Percentiles rank a stretch among this genome's conserved stretches.
phyloP scores from a whole-genome alignment of 2,797 vertebrate genomes.

The Ciconia nigra region DNA sequence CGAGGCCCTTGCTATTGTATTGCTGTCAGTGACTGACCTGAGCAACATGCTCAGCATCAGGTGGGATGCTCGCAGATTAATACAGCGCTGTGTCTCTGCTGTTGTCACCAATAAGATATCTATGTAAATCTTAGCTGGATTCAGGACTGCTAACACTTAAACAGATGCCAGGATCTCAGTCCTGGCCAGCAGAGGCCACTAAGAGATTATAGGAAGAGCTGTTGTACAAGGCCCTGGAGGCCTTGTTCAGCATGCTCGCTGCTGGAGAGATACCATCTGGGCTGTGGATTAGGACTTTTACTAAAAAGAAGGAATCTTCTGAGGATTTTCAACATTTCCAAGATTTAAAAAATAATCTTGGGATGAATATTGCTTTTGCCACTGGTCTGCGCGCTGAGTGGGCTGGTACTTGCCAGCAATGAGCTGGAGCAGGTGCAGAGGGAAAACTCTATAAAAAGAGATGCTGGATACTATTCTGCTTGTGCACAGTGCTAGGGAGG shows the following conservation, averaged over 20 bases:
- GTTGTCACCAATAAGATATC: neutral
- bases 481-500: neutral
- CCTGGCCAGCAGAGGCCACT: conserved; percentile 41
- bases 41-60: neutral
- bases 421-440: neutral
- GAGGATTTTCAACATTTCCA: neutral
- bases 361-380: neutral
- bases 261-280: neutral
- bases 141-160: neutral
- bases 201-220: neutral
- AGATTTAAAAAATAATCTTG: neutral
- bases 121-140: neutral
- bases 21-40: neutral
- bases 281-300: neutral
- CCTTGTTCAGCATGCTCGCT: neutral
- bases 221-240: neutral
- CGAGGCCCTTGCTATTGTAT: neutral
- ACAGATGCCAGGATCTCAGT: neutral
- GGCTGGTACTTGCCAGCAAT: neutral
- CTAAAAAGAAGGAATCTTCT: neutral
- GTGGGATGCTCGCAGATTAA: neutral
- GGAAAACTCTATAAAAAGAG: neutral
- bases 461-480: neutral
- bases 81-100: neutral
- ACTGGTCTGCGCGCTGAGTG: neutral